These are phyloP conservation scores for Mythimna ferrago DNA, from an alignment of 2,888 invertebrate species.

Conservation along the genomic window DNA sequence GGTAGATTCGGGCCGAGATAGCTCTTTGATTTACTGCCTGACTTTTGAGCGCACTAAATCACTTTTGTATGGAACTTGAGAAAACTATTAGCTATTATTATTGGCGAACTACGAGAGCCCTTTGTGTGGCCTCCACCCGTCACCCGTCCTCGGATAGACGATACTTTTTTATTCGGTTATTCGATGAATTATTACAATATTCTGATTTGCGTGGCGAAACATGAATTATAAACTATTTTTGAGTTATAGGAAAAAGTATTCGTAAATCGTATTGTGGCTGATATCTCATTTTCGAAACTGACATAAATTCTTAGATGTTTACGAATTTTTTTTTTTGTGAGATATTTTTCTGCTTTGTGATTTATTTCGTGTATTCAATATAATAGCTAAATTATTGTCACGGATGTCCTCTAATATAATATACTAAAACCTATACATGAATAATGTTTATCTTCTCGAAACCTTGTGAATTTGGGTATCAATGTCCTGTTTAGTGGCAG, in stretches of 20 bases:
- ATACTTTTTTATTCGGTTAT: conserved; percentile 77
- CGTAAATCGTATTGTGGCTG: conserved; percentile 61
- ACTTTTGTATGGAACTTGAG: conserved; percentile 88
- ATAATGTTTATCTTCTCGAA: neutral
- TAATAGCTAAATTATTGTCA: conserved; percentile 37
- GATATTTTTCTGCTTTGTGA: conserved; percentile 42
- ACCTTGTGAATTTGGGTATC: too few relatives aligned
- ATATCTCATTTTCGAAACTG: conserved; percentile 70
- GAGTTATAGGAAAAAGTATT: conserved; percentile 69
- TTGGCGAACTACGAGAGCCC: conserved; percentile 83
- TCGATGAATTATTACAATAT: conserved; percentile 74
- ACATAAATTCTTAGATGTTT: conserved; percentile 52
- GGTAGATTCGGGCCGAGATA: conserved; percentile 80
- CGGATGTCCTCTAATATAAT: conserved; percentile 7
- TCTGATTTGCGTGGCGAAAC: conserved; percentile 83
- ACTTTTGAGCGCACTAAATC: conserved; percentile 89
- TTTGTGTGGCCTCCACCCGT: conserved; percentile 79
- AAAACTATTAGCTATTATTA: conserved; percentile 90
- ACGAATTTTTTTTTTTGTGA: conserved; percentile 35
- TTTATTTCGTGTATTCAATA: conserved; percentile 45
- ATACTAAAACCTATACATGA: neutral
- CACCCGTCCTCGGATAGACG: conserved; percentile 67
- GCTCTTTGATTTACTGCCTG: conserved; percentile 87
- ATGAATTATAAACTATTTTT: conserved; percentile 74
- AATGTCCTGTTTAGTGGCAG: neutral